phyloP scores from a whole-genome alignment of 2,888 invertebrate species.

The Tachina lurida region DNA sequence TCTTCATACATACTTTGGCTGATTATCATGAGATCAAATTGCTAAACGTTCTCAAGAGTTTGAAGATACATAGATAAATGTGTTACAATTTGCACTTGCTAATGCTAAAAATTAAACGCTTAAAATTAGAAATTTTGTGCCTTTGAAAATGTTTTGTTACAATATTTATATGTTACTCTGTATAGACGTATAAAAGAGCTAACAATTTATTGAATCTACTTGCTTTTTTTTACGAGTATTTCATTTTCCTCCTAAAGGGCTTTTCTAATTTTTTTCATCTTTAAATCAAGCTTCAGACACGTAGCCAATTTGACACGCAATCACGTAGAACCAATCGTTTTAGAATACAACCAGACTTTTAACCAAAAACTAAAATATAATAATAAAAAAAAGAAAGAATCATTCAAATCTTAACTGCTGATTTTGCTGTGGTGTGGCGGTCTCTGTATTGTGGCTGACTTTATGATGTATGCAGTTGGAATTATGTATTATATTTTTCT shows the following conservation, averaged over 20 bases:
- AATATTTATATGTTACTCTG: conserved; percentile 1
- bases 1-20: no score
- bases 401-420: conserved; percentile 57
- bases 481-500: conserved; percentile 49
- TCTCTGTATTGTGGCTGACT: conserved; percentile 25
- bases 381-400: neutral
- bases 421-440: conserved; percentile 46
- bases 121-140: neutral
- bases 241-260: conserved; percentile 47
- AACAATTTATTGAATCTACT: conserved; percentile 39
- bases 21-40: no score
- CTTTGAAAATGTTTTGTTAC: neutral
- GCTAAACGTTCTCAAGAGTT: no score
- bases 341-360: conserved; percentile 56
- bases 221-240: conserved; percentile 40
- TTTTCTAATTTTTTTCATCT: conserved; percentile 14
- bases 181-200: conserved; percentile 20
- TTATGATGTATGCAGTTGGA: conserved; percentile 55
- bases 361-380: conserved; percentile 29
- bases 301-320: conserved; percentile 75
- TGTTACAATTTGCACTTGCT: no score
- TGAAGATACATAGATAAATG: no score
- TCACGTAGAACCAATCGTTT: conserved; percentile 76
- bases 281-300: conserved; percentile 63
- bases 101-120: no score